Conservation (phyloP, 2,888 invertebrate genomes). For the Tenthredo livida region DNA sequence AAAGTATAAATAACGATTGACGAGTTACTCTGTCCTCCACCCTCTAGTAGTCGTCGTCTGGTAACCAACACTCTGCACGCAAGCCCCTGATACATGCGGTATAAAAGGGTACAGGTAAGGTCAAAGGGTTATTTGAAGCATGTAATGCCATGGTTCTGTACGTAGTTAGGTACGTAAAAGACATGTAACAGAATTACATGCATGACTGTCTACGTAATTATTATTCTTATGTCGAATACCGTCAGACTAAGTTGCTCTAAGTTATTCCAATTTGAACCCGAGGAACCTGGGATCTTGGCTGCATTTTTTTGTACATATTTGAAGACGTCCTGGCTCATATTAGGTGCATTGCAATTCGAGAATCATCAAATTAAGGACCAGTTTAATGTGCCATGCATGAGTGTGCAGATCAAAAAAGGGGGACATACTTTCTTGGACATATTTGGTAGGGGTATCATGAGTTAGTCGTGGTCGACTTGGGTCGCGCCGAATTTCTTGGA, state of each 20-base stretch:
- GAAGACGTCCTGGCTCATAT: too few relatives aligned
- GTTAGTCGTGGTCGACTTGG: not conserved
- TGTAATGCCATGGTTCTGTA: not conserved
- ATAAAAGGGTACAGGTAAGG: slow-evolving; percentile 40
- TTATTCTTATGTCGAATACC: not conserved
- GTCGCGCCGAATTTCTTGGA: slow-evolving; percentile 6
- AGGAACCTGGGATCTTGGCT: too few relatives aligned
- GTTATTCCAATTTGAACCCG: too few relatives aligned
- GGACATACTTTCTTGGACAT: not conserved
- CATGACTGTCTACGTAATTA: not conserved
- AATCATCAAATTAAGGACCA: too few relatives aligned
- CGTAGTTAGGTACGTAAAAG: not conserved
- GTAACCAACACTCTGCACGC: slow-evolving; percentile 41
- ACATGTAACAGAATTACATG: not conserved
- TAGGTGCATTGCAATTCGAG: too few relatives aligned
- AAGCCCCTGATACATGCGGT: not conserved
- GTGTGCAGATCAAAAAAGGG: not conserved
- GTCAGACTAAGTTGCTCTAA: not conserved
- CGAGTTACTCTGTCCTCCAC: slow-evolving; percentile 38
- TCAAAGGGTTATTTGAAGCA: slow-evolving; percentile 37
- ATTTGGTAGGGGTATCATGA: not conserved
- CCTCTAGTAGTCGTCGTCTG: slow-evolving; percentile 42
- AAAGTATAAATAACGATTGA: slow-evolving; percentile 44
- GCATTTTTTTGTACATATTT: too few relatives aligned
- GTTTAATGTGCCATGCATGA: not conserved